Base-by-base conservation (phyloP, 2,888 invertebrate genomes). In the Tipula confusa region DNA sequence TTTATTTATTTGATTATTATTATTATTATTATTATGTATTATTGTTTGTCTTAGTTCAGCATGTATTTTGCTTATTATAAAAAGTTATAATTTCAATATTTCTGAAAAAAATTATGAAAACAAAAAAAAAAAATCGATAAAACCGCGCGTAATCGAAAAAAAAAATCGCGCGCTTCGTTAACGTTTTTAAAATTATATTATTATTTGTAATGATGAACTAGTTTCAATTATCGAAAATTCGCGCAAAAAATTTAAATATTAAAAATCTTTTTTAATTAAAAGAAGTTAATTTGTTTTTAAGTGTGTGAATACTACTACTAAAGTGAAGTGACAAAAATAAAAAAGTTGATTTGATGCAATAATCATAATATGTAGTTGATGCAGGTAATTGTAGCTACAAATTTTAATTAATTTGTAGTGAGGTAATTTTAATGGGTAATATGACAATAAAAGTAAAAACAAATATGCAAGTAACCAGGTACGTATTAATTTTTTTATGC, bases 401-500 rank as follows among this genome's bases (percentile, higher is more conserved):
- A 86, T 86, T 84, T 85, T 85, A 85, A 84, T 84, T 85, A 86
- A 86, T 86, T 86, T 86, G 85, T 86, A 87, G 87, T 87, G 88
- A 88, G 88, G 88, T 88, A 88, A 86, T 36, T 83, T 48, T 81
- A 29, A 36, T 43, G 84, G 84, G 83, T 82, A 82, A 82, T 82
- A 38, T 33, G 9, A 64, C 24, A 7, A 18, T 64, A 18, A 38
- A 29, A 29, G 13, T 29, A 80, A 80, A 80, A 80, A 28, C 2
- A 28, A 79, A 13, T 79, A 79, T 29, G 79, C 82, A 43, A 33
- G 48, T 84, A 64, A 80, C 36, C 83, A 81, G 85, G 91, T 91
- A 90, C 91, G 91, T 91, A 91, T 43, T 90, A 87, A 87, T 88
- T 89, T 89, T 89, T 86, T 88, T 88, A 89, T 88, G 90, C 90